phyloP scores from a whole-genome alignment of 2,888 invertebrate genomes.

The Actias luna region DNA sequence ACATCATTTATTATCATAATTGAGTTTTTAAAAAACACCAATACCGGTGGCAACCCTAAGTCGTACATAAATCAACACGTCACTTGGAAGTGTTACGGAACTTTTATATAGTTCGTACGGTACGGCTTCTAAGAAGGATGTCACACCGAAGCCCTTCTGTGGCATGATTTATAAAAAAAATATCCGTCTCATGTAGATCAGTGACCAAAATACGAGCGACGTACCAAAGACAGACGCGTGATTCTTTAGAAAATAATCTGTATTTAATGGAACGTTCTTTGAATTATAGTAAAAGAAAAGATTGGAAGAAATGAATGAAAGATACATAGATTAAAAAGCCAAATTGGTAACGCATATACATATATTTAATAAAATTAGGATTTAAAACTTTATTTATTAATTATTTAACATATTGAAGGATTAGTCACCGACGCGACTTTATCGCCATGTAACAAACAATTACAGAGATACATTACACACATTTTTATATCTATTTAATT shows the following conservation, averaged over 20 bases:
- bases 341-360: too few species aligned
- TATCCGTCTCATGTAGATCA: slow-evolving; percentile 32
- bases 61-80: slow-evolving; percentile 31
- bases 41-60: slow-evolving; percentile 13
- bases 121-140: slow-evolving; percentile 62
- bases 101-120: slow-evolving; percentile 38
- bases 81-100: slow-evolving; percentile 29
- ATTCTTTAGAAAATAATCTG: background rate
- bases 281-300: background rate
- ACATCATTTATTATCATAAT: background rate
- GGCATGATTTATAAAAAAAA: slow-evolving; percentile 16
- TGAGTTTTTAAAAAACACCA: slow-evolving; percentile 13
- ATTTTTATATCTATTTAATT: background rate
- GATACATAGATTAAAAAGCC: too few species aligned
- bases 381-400: too few species aligned
- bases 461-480: too few species aligned
- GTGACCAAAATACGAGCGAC: slow-evolving; percentile 24
- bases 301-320: too few species aligned
- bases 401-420: too few species aligned
- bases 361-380: too few species aligned
- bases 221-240: slow-evolving; percentile 15
- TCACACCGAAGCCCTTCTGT: slow-evolving; percentile 36
- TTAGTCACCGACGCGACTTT: too few species aligned
- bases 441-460: too few species aligned
- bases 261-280: background rate